Percentiles rank a stretch among this genome's conserved stretches.
These are phyloP conservation scores for Pseudopipra pipra DNA, from an alignment of 2,113 vertebrate genomes.

Conservation along the genomic window DNA sequence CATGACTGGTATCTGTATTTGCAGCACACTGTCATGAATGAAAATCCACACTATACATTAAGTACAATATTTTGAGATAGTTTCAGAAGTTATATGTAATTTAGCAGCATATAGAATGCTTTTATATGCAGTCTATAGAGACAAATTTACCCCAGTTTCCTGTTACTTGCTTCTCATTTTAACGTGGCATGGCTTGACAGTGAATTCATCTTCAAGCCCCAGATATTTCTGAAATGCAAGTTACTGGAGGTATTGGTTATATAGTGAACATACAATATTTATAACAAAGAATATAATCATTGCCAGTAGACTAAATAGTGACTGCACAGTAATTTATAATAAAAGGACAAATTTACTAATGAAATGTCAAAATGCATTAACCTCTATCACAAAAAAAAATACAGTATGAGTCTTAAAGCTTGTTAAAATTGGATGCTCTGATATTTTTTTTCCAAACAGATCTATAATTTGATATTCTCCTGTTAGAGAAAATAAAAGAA, in stretches of 20 bases:
- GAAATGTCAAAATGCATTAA: neutral
- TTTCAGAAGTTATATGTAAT: neutral
- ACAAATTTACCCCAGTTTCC: neutral
- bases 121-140: neutral
- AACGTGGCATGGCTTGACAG: neutral
- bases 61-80: neutral
- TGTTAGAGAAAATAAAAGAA: conserved; percentile 2
- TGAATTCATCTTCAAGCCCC: neutral
- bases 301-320: neutral
- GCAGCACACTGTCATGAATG: neutral
- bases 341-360: neutral
- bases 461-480: neutral
- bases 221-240: neutral
- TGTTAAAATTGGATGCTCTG: neutral
- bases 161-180: neutral
- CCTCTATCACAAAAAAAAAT: neutral
- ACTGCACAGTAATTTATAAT: neutral
- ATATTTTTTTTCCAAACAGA: neutral
- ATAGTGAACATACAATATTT: neutral
- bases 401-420: neutral
- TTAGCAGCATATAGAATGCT: neutral
- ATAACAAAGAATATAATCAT: neutral
- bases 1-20: neutral
- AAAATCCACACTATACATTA: neutral
- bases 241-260: neutral